Conservation (phyloP, 2,113 vertebrate genomes). For the Xenopus laevis region DNA sequence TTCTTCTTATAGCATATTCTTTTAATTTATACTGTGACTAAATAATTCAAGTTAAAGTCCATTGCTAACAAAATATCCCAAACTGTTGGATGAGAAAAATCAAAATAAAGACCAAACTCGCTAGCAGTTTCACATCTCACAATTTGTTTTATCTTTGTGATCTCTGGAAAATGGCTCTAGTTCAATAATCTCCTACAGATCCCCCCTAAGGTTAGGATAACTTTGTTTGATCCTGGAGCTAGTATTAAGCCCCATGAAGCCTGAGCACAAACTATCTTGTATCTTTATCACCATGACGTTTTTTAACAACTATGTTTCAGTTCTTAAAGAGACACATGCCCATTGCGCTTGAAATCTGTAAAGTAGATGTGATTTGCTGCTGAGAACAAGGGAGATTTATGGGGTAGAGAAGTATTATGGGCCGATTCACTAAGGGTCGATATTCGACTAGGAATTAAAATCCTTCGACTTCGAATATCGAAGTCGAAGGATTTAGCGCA, state of each 20-base stretch:
- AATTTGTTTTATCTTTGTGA: neutral
- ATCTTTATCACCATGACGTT: neutral
- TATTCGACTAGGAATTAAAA: no score
- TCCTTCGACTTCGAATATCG: no score
- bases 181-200: conserved; percentile 1
- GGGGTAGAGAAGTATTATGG: no score
- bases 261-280: neutral
- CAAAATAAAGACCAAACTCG: neutral
- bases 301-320: neutral
- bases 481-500: no score
- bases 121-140: neutral
- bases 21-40: no score
- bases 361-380: no score
- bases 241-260: neutral
- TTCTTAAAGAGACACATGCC: no score
- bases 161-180: neutral
- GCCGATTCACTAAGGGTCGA: no score
- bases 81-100: neutral
- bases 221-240: neutral
- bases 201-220: conserved; percentile 2
- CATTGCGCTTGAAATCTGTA: no score
- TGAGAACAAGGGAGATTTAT: no score
- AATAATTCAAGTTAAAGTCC: neutral
- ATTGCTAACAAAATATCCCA: conserved; percentile 1
- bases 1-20: no score